A percentile compares a stretch with the other conserved stretches of the same genome.
phyloP scores from a whole-genome alignment of 2,797 vertebrate species.

The Varecia variegata region DNA sequence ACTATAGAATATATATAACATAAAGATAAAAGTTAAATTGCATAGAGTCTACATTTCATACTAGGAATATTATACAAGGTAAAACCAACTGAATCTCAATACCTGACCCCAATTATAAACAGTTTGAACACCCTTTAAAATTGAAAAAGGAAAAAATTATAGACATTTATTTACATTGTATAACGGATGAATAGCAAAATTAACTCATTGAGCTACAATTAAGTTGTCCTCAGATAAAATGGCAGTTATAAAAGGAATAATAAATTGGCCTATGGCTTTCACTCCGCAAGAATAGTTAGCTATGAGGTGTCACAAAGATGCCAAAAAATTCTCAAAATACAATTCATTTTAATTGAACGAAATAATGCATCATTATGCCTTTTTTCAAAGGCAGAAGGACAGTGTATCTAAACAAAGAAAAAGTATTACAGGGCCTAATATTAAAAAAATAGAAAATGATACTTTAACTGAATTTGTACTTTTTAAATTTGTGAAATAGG shows the following conservation, averaged over 20 bases:
- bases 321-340: not conserved
- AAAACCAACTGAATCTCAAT: not conserved
- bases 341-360: not conserved
- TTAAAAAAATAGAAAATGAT: not conserved
- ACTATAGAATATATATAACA: not conserved
- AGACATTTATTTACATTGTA: conserved; percentile 4
- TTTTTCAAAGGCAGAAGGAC: not conserved
- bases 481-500: not conserved
- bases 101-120: not conserved
- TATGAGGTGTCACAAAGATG: not conserved
- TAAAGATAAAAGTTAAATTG: not conserved
- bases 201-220: conserved; percentile 27
- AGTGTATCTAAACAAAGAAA: not conserved
- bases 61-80: not conserved
- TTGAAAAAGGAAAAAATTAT: not conserved
- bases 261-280: not conserved
- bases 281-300: not conserved
- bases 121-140: not conserved
- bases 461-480: not conserved
- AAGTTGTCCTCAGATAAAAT: conserved; percentile 27
- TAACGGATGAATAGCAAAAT: not conserved
- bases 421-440: not conserved
- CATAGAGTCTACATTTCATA: not conserved
- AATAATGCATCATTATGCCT: not conserved
- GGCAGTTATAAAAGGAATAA: not conserved